Evolutionary conservation across 2,888 invertebrate genomes (phyloP), one percentile per base, ranked within the genome.

Genomic region (Fragum fragum): DNA sequence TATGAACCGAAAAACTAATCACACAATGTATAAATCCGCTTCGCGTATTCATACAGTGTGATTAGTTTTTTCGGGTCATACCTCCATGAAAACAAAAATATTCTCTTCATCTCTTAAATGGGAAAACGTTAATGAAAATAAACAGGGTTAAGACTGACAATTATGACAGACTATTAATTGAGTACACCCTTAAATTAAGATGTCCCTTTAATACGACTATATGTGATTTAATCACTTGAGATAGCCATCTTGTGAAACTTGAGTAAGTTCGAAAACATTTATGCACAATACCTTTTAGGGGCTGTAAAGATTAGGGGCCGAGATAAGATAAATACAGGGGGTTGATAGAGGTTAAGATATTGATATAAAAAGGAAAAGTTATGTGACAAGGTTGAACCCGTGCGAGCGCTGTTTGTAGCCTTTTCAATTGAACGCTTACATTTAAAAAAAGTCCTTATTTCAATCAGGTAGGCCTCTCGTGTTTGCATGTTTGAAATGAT

Each of bases 251-350:
- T 14, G 23, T 26, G 66, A n/a, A 66, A 66, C 42, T 3, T n/a
- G 66, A 66, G 39, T 26, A 66, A 66, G 66, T 39, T 66, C 66
- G 23, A 66, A 66, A 66, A 21, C 66, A 66, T 66, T 66, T 66
- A 66, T 26, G 21, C 39, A 66, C 66, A 66, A 66, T 66, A 66
- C 42, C 1, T 7, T n/a, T 39, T 66, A 66, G 26, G 66, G 66
- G 66, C 66, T 42, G 66, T 66, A 26, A 66, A 39, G 66, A 66
- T 66, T 66, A 66, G 66, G 66, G 66, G 66, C 66, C 42, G 26
- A 42, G 66, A 66, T 66, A 66, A 36, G 66, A 23, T 2, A 39
- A 23, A 57, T 26, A 57, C 47, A 47, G n/a, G 47, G 47, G 47
- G 14, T 29, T 32, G 29, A 61, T 61, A 61, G 29, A 23, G 57